Conservation (phyloP, 2,888 invertebrate genomes). For the Drosophila pegasa region DNA sequence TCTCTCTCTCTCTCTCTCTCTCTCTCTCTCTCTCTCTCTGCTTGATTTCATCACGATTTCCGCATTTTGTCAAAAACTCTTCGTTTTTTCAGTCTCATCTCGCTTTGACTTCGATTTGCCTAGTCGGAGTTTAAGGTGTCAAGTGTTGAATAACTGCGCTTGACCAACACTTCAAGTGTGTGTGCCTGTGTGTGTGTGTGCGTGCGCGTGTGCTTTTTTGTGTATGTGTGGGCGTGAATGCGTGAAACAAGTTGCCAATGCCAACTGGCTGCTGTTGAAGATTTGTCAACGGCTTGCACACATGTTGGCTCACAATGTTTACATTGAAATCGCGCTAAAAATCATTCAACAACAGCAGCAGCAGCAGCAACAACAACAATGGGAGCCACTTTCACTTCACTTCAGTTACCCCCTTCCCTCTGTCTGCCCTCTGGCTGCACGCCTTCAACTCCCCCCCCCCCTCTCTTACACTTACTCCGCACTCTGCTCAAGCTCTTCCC, state of each 20-base stretch:
- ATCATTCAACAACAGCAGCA: constrained; percentile 36
- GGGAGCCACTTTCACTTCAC: constrained; percentile 66
- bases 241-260: constrained; percentile 21
- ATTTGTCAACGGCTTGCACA: constrained; percentile 41
- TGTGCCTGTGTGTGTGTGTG: constrained; percentile 7
- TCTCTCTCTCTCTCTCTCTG: no score
- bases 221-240: constrained; percentile 6
- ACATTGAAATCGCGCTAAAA: constrained; percentile 49
- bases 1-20: no score
- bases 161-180: constrained; percentile 10
- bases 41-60: no score
- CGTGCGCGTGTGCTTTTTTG: background rate
- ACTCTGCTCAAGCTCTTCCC: background rate
- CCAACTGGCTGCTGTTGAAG: constrained; percentile 7
- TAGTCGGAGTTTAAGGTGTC: constrained; percentile 15
- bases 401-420: constrained; percentile 53
- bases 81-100: background rate
- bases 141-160: constrained; percentile 41
- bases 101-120: background rate
- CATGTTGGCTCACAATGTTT: constrained; percentile 38
- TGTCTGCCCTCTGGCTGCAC: background rate
- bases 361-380: constrained; percentile 38
- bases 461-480: background rate
- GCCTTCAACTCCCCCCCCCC: background rate
- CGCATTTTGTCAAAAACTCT: background rate